A percentile compares a stretch with the other conserved stretches of the same genome.
phyloP scores from a whole-genome alignment of 2,113 vertebrate genomes.

The Todiramphus chloris region DNA sequence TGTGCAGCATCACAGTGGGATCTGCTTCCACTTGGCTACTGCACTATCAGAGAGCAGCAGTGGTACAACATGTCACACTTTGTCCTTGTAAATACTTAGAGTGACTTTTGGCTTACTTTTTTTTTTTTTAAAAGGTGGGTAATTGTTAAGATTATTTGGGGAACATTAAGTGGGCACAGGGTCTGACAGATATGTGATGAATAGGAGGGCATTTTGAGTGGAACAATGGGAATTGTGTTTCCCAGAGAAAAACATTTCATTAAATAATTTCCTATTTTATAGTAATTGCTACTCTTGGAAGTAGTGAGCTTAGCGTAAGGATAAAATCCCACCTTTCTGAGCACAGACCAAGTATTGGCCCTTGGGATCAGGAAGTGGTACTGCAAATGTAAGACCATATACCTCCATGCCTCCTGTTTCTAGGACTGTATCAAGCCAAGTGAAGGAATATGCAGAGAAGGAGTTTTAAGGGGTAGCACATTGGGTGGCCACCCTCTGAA shows the following conservation, averaged over 20 bases:
- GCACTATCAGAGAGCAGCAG: neutral
- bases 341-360: neutral
- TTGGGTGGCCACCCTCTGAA: neutral
- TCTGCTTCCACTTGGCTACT: neutral
- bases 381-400: neutral
- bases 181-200: neutral
- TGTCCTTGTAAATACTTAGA: neutral
- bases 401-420: neutral
- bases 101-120: no score
- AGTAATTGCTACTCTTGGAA: neutral
- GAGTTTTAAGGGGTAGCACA: neutral
- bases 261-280: neutral
- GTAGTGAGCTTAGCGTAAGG: neutral
- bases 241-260: neutral
- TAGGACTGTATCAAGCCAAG: neutral
- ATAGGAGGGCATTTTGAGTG: neutral
- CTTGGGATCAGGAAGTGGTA: neutral
- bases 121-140: neutral
- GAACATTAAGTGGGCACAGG: neutral
- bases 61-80: rapidly evolving
- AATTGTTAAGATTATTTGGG: neutral
- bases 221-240: neutral
- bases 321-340: neutral
- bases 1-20: rapidly evolving
- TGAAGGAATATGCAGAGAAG: neutral